Percentiles rank a stretch among this genome's conserved stretches.
Evolutionary conservation across 2,888 invertebrate species (phyloP).

Genomic region (Argyra leucocephala): DNA sequence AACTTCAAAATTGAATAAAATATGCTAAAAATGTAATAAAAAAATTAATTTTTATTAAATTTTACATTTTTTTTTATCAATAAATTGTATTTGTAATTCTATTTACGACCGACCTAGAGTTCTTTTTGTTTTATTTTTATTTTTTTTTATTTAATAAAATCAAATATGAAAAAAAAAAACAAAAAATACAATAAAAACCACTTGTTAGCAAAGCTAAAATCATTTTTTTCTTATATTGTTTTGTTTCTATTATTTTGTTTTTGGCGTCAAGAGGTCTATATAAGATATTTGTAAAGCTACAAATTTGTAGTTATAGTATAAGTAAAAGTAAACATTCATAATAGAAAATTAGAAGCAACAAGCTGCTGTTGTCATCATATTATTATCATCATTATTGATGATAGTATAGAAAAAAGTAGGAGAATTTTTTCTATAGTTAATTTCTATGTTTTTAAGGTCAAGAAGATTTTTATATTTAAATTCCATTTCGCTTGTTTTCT

Average conservation of each 20-base stretch:
- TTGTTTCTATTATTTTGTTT: not conserved
- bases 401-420: too few species aligned
- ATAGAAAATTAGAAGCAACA: not conserved
- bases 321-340: not conserved
- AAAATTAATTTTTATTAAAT: not conserved
- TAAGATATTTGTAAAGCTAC: not conserved
- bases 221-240: not conserved
- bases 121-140: not conserved
- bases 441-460: too few species aligned
- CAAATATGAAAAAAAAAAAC: not conserved
- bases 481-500: too few species aligned
- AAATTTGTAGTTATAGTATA: not conserved
- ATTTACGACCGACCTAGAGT: not conserved
- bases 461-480: too few species aligned
- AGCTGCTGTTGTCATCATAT: not conserved
- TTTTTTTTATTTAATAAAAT: constrained; percentile 8
- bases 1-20: not conserved
- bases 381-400: too few species aligned
- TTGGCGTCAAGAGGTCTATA: not conserved
- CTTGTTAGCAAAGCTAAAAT: constrained; percentile 1
- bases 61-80: not conserved
- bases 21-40: constrained; percentile 4
- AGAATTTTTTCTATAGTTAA: too few species aligned
- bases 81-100: not conserved
- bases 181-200: not conserved